Base-by-base conservation (phyloP, 2,113 vertebrate species). In the Orientallactaga bullata region DNA sequence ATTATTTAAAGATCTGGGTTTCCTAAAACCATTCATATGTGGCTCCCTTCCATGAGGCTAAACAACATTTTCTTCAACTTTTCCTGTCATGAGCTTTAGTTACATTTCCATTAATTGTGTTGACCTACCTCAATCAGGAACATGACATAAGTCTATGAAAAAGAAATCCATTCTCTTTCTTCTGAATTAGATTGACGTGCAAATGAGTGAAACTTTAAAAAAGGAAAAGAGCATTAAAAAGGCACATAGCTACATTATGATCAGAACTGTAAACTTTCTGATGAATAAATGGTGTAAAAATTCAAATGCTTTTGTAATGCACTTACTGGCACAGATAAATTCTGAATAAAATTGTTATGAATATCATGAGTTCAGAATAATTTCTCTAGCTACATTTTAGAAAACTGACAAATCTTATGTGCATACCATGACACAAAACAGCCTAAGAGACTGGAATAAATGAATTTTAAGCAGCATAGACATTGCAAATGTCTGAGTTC, bases 251-350 rank as follows among this genome's bases (percentile, higher is more conserved):
- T 47, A 63, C 74, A 74, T 58, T 88, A 24, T 39, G 47, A 17
- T 63, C 68, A 61, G 77, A 87, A 77, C 95, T 93, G 81, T 58
- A 96, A 90, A 90, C 71, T 95, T 97, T 97, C 92, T 76, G 92
- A 95, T 74, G 72, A 88, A 92, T 79, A 94, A 85, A 61, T 74
- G 79, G 80, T 97, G 91, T n/a, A 72, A 91, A 97, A 96, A 94
- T 97, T 97, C 82, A 96, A 97, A 96, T 81, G 79, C 79, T 96
- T 92, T 96, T 97, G 85, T 98, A 98, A 97, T 97, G 93, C 95
- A 96, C 90, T 98, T 97, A 96, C 68, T 97, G 90, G 95, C 96
- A 90, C 89, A 95, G 96, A 97, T 96, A 85, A 94, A 93, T 79
- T 88, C 96, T 94, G 95, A 96, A 79, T 94, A 97, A 97, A 97